Base-by-base conservation (phyloP, 2,797 vertebrate genomes). In the Fratercula arctica region DNA sequence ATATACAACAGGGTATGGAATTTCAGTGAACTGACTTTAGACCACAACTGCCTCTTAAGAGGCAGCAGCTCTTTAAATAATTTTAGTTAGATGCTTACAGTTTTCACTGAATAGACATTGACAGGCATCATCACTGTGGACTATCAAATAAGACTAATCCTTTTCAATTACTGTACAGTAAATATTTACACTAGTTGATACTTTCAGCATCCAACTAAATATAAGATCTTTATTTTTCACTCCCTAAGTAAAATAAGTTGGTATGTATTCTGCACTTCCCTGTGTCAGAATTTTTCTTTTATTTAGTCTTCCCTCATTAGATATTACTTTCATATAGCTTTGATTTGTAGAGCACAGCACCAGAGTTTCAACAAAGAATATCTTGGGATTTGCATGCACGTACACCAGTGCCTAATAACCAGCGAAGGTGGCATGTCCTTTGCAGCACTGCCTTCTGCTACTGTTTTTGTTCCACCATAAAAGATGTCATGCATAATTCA, bases 401-500 rank as follows among this genome's bases (percentile, higher is more conserved):
- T 87, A 91, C 82, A 83, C 51, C 87, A 64, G n/a, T 25, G 73
- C 61, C 87, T 97, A 95, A 85, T 88, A 93, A 95, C 60, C 76
- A 84, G 56, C 0, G 3, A 95, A 91, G 74, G 82, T 48, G 35
- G 83, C 78, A 59, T 1, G 13, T 17, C 73, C 50, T 95, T 39
- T 76, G 67, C 77, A 81, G 88, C 33, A 59, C 70, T 90, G 89
- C 89, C 87, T 97, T 96, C 88, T 92, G 93, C 81, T 67, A 12
- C 64, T 92, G 73, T 66, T 88, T 96, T 95, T 92, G 78, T 91
- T 96, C 64, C 87, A 94, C 68, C 78, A 92, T 94, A 96, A 96
- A 94, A 95, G 89, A 70, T 75, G n/a, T 74, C 79, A 95, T 84
- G 89, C 79, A 97, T 94, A 97, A 97, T 92, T 94, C 87, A 97